These are phyloP conservation scores for Miichthys miiuy DNA, from an alignment of 2,797 vertebrate genomes.

Conservation along the genomic window DNA sequence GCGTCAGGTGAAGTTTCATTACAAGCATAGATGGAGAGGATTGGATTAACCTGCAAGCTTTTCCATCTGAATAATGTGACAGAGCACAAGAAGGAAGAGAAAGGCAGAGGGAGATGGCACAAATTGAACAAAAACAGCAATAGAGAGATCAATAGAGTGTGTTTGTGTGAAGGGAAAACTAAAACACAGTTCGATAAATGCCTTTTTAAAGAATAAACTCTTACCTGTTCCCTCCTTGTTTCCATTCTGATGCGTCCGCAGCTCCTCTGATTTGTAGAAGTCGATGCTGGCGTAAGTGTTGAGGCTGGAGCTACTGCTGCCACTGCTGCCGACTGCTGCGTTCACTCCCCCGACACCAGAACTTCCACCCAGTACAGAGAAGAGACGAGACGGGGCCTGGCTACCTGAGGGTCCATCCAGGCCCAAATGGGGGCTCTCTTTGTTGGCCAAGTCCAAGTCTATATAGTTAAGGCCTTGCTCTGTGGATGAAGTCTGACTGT, in stretches of 20 bases:
- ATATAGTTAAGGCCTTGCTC: constrained; percentile 89
- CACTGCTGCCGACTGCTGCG: constrained; percentile 58
- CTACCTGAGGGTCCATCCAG: constrained; percentile 75
- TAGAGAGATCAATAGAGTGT: neutral
- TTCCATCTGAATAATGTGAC: constrained; percentile 35
- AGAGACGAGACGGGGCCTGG: constrained; percentile 82
- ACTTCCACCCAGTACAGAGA: constrained; percentile 75
- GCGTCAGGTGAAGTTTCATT: constrained; percentile 73
- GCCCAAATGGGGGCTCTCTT: constrained; percentile 72
- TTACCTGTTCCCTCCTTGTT: constrained; percentile 85
- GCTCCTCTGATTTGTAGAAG: constrained; percentile 88
- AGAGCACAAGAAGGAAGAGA: neutral
- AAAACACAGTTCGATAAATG: neutral
- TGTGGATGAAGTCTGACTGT: constrained; percentile 66
- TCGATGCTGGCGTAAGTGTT: constrained; percentile 89
- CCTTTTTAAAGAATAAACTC: constrained; percentile 11
- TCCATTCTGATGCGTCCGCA: constrained; percentile 82
- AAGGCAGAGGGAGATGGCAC: neutral
- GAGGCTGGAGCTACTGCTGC: constrained; percentile 70
- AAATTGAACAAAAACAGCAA: neutral
- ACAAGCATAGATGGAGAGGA: constrained; percentile 51
- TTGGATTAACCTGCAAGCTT: constrained; percentile 64
- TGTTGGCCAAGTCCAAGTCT: constrained; percentile 86
- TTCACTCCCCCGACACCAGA: constrained; percentile 56
- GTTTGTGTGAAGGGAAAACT: constrained; percentile 4